Percentiles rank a stretch among this genome's conserved stretches.
Evolutionary conservation across 2,113 vertebrate genomes (phyloP).

Genomic region (Oncorhynchus masou): DNA sequence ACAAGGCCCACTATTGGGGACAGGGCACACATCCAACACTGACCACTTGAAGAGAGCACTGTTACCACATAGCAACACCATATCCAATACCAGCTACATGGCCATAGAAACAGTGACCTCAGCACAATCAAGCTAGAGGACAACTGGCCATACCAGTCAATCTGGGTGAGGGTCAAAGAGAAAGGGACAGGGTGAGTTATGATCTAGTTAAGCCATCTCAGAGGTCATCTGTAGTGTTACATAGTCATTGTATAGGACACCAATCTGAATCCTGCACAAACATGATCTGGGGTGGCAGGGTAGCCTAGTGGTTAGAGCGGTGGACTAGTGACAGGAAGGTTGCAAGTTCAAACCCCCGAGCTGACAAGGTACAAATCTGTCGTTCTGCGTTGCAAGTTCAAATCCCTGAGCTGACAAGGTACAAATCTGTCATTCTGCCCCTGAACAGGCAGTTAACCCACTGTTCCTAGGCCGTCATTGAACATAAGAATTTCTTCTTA

Average conservation of each 20-base stretch:
- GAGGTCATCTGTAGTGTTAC: not conserved
- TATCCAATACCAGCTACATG: not conserved
- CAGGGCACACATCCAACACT: slow-evolving; percentile 3
- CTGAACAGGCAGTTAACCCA: no score
- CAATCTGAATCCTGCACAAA: not conserved
- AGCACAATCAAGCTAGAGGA: not conserved
- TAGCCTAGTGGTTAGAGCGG: no score
- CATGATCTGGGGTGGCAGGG: no score
- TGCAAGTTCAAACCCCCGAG: no score
- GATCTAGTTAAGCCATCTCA: not conserved
- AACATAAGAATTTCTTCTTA: no score
- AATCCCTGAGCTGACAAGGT: no score
- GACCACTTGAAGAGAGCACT: slow-evolving; percentile 3
- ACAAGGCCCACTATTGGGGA: not conserved
- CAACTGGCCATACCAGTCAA: slow-evolving; percentile 1
- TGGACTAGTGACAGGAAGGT: no score
- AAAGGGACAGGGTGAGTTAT: not conserved
- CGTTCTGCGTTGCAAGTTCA: no score
- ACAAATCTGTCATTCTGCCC: no score
- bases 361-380: no score
- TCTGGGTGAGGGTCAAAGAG: not conserved
- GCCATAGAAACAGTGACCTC: slow-evolving; percentile 4
- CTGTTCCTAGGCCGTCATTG: no score
- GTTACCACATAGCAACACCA: not conserved
- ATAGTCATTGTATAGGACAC: no score